Conservation (phyloP, 2,113 vertebrate genomes). For the Ameiurus melas region DNA sequence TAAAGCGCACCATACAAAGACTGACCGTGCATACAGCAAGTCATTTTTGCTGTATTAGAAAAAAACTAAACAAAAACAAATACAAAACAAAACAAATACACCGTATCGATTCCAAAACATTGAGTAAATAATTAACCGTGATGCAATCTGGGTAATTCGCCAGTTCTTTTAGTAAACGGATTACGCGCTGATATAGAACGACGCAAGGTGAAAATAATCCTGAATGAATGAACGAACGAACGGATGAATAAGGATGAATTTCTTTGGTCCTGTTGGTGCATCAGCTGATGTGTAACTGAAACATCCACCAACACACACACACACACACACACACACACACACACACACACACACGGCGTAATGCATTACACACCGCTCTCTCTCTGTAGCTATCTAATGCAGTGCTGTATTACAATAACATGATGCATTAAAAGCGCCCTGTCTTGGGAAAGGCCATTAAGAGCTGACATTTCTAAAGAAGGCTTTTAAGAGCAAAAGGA, state of each 20-base stretch:
- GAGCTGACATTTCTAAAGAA: constrained; percentile 39
- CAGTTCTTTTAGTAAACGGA: neutral
- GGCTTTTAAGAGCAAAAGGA: constrained; percentile 48
- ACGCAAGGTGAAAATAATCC: neutral
- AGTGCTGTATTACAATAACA: constrained; percentile 3
- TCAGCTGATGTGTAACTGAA: neutral
- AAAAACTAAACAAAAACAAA: no score
- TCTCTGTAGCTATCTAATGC: neutral
- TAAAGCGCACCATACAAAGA: no score
- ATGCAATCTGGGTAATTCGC: neutral
- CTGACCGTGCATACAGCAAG: no score
- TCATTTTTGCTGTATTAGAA: no score
- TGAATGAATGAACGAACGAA: neutral
- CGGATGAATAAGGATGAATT: neutral
- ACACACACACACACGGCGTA: neutral
- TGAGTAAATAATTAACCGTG: neutral
- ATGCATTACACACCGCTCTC: constrained; percentile 13
- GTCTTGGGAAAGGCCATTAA: constrained; percentile 41
- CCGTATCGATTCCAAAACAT: neutral
- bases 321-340: neutral
- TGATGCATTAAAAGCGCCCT: constrained; percentile 16
- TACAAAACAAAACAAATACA: no score
- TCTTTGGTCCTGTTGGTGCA: neutral
- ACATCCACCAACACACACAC: neutral
- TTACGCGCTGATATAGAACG: neutral